These are phyloP conservation scores for Malachius bipustulatus DNA, from an alignment of 2,888 invertebrate genomes.

Conservation along the genomic window DNA sequence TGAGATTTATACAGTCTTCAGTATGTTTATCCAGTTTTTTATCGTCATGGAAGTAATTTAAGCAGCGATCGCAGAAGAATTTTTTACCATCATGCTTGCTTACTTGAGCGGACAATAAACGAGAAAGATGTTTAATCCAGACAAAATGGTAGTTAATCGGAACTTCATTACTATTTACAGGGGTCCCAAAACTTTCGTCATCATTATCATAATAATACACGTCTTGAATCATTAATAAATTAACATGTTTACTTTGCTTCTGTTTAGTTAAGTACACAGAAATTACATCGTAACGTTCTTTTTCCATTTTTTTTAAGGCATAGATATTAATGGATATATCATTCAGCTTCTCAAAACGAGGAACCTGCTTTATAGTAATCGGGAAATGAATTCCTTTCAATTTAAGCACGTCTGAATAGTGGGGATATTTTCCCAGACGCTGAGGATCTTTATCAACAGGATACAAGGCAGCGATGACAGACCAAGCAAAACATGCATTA, in stretches of 20 bases:
- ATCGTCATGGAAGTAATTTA: constrained; percentile 9
- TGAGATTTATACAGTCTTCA: constrained; percentile 11
- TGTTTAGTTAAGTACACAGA: constrained; percentile 5
- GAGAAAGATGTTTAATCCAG: constrained; percentile 7
- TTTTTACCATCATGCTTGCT: constrained; percentile 6
- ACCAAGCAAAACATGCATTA: constrained; percentile 17
- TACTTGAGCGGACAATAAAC: constrained; percentile 4
- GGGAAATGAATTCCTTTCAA: constrained; percentile 5
- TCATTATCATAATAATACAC: constrained; percentile 9
- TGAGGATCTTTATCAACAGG: neutral
- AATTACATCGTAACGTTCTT: neutral
- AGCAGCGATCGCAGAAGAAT: constrained; percentile 13
- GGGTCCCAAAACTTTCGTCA: constrained; percentile 6
- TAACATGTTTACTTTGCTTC: constrained; percentile 9
- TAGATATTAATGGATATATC: constrained; percentile 14
- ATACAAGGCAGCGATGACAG: constrained; percentile 10
- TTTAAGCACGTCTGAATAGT: constrained; percentile 5
- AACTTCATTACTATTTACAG: constrained; percentile 3
- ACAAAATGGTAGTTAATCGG: constrained; percentile 13
- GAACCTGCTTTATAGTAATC: constrained; percentile 11
- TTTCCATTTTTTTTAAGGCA: constrained; percentile 3
- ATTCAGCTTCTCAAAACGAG: constrained; percentile 11
- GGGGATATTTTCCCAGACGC: constrained; percentile 1
- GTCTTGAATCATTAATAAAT: constrained; percentile 11
- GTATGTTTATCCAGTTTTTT: constrained; percentile 1